Conservation (phyloP, 2,797 vertebrate species). For the Dallia pectoralis region DNA sequence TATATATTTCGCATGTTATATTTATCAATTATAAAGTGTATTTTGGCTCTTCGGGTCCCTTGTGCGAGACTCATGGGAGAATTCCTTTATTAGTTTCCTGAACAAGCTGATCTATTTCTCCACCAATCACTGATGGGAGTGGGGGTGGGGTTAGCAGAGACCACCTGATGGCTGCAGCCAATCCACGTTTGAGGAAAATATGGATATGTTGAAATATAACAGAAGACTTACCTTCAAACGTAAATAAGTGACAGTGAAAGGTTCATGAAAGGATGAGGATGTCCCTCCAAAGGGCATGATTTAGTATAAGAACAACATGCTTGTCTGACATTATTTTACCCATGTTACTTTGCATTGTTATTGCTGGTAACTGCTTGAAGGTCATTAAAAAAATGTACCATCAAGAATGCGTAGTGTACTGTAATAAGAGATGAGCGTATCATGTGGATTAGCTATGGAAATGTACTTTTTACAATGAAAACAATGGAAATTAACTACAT, state of each 20-base stretch:
- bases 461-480: too few relatives aligned
- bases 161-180: slow-evolving; percentile 55
- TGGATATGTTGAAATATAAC: slow-evolving; percentile 17
- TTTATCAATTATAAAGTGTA: slow-evolving; percentile 22
- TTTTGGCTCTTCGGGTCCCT: slow-evolving; percentile 17
- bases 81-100: slow-evolving; percentile 70
- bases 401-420: neutral
- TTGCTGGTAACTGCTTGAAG: neutral
- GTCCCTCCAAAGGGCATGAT: neutral
- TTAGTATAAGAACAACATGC: neutral
- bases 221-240: neutral
- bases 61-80: slow-evolving; percentile 43
- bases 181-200: slow-evolving; percentile 52
- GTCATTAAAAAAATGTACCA: neutral
- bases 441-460: neutral
- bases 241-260: neutral
- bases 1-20: slow-evolving; percentile 13
- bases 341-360: too few relatives aligned
- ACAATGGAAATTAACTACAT: too few relatives aligned
- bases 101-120: slow-evolving; percentile 73
- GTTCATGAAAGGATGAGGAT: neutral
- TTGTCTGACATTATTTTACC: neutral
- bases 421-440: neutral
- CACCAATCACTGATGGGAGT: slow-evolving; percentile 63
- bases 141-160: slow-evolving; percentile 56